Conservation (phyloP, 2,888 invertebrate species). For the Romanomermis culicivorax region DNA sequence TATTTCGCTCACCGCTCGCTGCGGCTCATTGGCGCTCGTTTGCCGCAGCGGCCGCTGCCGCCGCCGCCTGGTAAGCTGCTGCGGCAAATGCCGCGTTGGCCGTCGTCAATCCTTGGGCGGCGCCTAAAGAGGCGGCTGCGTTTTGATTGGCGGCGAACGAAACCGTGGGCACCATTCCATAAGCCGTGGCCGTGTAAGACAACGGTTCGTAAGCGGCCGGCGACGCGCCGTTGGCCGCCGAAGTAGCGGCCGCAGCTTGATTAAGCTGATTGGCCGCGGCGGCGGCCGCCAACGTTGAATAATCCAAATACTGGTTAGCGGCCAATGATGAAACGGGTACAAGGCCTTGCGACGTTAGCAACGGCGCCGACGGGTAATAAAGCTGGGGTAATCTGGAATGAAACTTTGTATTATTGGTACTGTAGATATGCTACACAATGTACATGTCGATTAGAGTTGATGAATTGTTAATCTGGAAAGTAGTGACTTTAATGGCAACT, state of each 20-base stretch:
- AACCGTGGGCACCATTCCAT: not conserved
- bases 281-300: not conserved
- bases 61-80: conserved; percentile 1
- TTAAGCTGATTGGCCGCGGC: not conserved
- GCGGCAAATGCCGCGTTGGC: not conserved
- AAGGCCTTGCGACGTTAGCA: not conserved
- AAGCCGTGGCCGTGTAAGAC: not conserved
- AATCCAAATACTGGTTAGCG: not conserved
- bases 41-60: conserved; percentile 7
- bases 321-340: not conserved
- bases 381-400: conserved; percentile 8
- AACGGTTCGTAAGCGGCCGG: conserved; percentile 7
- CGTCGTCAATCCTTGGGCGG: not conserved
- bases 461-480: too few relatives aligned
- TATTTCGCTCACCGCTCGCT: too few relatives aligned
- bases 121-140: not conserved
- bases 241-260: not conserved
- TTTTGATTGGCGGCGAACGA: not conserved
- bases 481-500: too few relatives aligned
- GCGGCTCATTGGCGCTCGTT: not conserved
- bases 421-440: not conserved
- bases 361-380: not conserved
- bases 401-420: not conserved
- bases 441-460: too few relatives aligned
- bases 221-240: conserved; percentile 4